Evolutionary conservation across 2,797 vertebrate genomes (phyloP), one percentile per base, ranked within the genome.

Genomic region (Buceros bicornis): DNA sequence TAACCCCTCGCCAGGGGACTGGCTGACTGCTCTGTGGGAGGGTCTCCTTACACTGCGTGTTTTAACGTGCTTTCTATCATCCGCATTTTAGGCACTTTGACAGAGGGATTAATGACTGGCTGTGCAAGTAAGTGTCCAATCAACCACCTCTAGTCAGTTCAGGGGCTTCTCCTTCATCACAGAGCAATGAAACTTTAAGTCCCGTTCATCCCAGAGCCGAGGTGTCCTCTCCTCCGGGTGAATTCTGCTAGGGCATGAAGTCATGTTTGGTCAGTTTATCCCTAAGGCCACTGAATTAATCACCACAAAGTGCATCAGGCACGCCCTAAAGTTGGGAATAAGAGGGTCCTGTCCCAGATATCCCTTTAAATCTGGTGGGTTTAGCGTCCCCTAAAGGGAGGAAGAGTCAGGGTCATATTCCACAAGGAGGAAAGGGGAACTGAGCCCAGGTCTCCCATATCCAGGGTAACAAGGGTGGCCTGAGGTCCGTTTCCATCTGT

Each of bases 51-150:
- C 13, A 4, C 17, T 9, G 3, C 0, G 16, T 54, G 58, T 58
- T 77, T 66, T 86, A 69, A 94, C 2, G 0, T 25, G 21, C 3
- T 33, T 33, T n/a, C 79, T 84, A 28, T 53, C 8, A 7, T 87
- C 69, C 93, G 13, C 60, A 8, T 96, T 91, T 25, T 67, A 99
- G 99, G 87, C 99, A 99, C 96, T 99, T 99, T 74, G 99, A 99
- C 98, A 98, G 99, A 97, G 99, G 99, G 73, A 99, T 99, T 95
- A 99, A 99, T 1, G 99, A 99, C 77, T 99, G 99, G 99, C 98
- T 99, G 16, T 99, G 99, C 99, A 99, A 99, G 99, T 99, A 97
- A 99, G 99, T 98, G 80, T 81, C 50, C 10, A 3, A 13, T 5
- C 2, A 6, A 24, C 6, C 4, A 0, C 16, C 45, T 65, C 47